A percentile compares a stretch with the other conserved stretches of the same genome.
Evolutionary conservation across 2,888 invertebrate genomes (phyloP).

Genomic region (Lysandra bellargus): DNA sequence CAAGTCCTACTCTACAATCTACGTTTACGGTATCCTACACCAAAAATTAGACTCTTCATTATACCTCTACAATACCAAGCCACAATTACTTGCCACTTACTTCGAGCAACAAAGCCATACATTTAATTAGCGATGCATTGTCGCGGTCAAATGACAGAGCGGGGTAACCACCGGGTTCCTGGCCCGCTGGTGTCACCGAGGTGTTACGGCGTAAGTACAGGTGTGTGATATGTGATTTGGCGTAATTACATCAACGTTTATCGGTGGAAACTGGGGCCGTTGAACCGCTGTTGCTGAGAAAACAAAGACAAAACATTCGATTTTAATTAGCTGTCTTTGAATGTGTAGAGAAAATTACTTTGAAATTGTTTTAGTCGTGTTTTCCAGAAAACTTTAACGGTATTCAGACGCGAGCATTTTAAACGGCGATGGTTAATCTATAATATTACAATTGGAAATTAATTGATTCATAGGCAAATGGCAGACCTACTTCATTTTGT

Average conservation of each 20-base stretch:
- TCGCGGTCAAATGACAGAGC: conserved; percentile 41
- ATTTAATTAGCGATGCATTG: conserved; percentile 28
- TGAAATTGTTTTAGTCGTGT: neutral
- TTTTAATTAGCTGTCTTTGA: neutral
- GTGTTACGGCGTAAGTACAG: conserved; percentile 45
- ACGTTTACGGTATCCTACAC: neutral
- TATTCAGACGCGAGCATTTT: too few relatives aligned
- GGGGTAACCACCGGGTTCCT: conserved; percentile 34
- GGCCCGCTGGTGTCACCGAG: conserved; percentile 50
- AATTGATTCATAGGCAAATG: too few relatives aligned
- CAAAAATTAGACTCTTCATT: conserved; percentile 7
- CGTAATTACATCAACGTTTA: conserved; percentile 49
- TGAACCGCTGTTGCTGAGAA: conserved; percentile 31
- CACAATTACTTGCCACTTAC: conserved; percentile 16
- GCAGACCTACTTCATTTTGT: too few relatives aligned
- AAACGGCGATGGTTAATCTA: too few relatives aligned
- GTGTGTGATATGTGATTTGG: conserved; percentile 44
- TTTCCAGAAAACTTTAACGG: neutral
- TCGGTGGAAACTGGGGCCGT: conserved; percentile 47
- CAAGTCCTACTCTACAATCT: neutral
- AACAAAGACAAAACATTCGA: neutral
- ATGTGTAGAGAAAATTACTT: neutral
- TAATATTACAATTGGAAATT: too few relatives aligned
- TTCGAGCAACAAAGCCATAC: conserved; percentile 13
- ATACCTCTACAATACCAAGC: neutral